A percentile compares a stretch with the other conserved stretches of the same genome.
Evolutionary conservation across 2,797 vertebrate genomes (phyloP).

Genomic region (Hyperoplus immaculatus): DNA sequence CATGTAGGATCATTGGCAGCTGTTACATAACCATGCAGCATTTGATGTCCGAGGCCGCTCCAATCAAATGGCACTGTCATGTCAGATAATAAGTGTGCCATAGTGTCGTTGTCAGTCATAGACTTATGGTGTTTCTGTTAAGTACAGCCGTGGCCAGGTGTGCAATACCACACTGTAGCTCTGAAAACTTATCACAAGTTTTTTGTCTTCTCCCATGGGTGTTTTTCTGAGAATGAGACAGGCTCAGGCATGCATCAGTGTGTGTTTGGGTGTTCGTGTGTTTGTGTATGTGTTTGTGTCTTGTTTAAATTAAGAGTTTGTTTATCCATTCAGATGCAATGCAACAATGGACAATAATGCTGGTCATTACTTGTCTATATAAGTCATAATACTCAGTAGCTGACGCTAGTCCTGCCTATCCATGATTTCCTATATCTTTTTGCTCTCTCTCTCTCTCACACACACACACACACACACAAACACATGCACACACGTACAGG

Average conservation of each 20-base stretch:
- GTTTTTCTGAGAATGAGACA: constrained; percentile 59
- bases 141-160: constrained; percentile 60
- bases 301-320: constrained; percentile 48
- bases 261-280: neutral
- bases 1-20: constrained; percentile 25
- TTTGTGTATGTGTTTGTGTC: neutral
- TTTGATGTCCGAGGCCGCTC: constrained; percentile 27
- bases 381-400: constrained; percentile 34
- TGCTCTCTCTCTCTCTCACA: neutral
- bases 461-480: neutral
- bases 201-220: constrained; percentile 50
- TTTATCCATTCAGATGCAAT: constrained; percentile 37
- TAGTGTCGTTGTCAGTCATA: constrained; percentile 49
- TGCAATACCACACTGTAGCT: constrained; percentile 37
- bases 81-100: constrained; percentile 23
- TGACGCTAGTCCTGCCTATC: constrained; percentile 26
- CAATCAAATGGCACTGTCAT: constrained; percentile 1
- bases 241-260: constrained; percentile 33
- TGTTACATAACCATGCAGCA: constrained; percentile 20
- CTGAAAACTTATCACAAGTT: constrained; percentile 44
- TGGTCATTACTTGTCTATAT: constrained; percentile 43
- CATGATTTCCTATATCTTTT: neutral
- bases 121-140: constrained; percentile 50
- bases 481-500: neutral
- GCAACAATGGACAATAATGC: constrained; percentile 30